phyloP scores from a whole-genome alignment of 2,888 invertebrate genomes.

The Esperia sulphurella region DNA sequence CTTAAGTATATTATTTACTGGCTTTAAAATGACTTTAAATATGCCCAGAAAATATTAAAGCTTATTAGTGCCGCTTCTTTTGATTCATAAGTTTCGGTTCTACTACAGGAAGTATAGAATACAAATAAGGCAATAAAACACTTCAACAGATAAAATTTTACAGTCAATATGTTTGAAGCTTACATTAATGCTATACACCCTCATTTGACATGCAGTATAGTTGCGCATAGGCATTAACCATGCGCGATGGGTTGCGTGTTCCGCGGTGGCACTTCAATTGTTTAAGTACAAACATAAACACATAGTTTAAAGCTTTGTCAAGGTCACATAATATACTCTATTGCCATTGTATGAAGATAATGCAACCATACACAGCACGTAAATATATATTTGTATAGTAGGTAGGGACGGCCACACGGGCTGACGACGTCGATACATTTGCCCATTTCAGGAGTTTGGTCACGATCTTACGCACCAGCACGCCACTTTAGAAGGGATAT shows the following conservation, averaged over 20 bases:
- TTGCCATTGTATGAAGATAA: constrained; percentile 34
- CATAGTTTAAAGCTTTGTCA: constrained; percentile 35
- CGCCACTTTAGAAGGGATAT: constrained; percentile 61
- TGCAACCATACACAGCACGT: constrained; percentile 8
- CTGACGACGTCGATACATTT: constrained; percentile 41
- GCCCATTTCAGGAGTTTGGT: constrained; percentile 69
- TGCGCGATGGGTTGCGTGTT: constrained; percentile 51
- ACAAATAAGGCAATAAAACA: constrained; percentile 59
- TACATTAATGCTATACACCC: constrained; percentile 41
- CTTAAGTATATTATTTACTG: constrained; percentile 16
- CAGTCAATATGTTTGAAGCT: constrained; percentile 44
- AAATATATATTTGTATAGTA: constrained; percentile 13
- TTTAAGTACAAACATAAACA: constrained; percentile 58
- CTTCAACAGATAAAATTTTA: constrained; percentile 51
- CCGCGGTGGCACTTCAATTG: constrained; percentile 61
- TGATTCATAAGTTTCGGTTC: constrained; percentile 28
- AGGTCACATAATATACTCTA: constrained; percentile 47
- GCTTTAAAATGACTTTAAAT: constrained; percentile 13
- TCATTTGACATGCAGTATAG: constrained; percentile 61
- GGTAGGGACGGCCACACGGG: constrained; percentile 47
- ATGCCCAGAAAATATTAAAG: background rate
- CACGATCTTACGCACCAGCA: constrained; percentile 62
- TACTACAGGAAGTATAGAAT: constrained; percentile 52
- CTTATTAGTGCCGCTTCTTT: background rate
- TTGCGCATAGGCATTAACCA: constrained; percentile 61